phyloP scores from a whole-genome alignment of 2,888 invertebrate species.

The Nomada fucata region DNA sequence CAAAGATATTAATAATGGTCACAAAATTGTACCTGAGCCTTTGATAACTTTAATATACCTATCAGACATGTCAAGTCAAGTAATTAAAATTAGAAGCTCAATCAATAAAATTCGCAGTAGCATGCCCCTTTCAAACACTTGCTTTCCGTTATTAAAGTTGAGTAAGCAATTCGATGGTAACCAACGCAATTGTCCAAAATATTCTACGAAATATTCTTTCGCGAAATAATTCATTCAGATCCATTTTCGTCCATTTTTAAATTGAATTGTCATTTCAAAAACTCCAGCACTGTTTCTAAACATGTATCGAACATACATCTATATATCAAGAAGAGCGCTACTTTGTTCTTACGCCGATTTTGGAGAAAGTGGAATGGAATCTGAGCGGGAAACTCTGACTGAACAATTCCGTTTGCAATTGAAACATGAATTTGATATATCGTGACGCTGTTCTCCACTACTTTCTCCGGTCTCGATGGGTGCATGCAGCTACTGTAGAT shows the following conservation, averaged over 20 bases:
- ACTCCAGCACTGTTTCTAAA: slow-evolving; percentile 29
- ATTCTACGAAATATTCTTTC: background rate
- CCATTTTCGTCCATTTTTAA: background rate
- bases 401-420: background rate
- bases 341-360: slow-evolving; percentile 20
- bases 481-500: slow-evolving; percentile 62
- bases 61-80: background rate
- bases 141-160: background rate
- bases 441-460: slow-evolving; percentile 10
- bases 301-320: slow-evolving; percentile 3
- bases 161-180: background rate
- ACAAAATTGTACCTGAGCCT: too few species aligned
- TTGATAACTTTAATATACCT: background rate
- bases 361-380: slow-evolving; percentile 52
- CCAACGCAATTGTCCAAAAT: background rate
- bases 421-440: slow-evolving; percentile 4
- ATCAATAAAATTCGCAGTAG: background rate
- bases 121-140: background rate
- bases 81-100: background rate
- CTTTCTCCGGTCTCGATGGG: slow-evolving; percentile 56
- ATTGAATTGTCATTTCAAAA: background rate
- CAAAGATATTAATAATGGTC: too few species aligned
- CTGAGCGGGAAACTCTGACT: background rate
- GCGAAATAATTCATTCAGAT: background rate
- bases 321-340: background rate